Evolutionary conservation across 2,113 vertebrate species (phyloP).

Genomic region (Zosterops lateralis): DNA sequence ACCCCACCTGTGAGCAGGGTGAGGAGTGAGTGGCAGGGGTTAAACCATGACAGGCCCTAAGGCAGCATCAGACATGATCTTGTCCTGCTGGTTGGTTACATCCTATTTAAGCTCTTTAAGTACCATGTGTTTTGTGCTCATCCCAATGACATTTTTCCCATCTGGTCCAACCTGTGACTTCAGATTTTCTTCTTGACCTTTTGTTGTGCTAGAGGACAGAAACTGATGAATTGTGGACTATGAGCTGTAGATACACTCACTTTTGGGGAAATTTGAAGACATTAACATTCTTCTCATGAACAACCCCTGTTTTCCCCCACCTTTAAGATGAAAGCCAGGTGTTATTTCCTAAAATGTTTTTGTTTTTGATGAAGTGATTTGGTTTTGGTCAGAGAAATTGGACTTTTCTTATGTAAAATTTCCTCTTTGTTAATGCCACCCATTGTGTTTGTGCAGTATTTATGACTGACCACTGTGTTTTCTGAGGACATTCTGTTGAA

Average conservation of each 20-base stretch:
- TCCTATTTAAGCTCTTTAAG: background rate
- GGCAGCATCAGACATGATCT: background rate
- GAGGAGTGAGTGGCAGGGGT: background rate
- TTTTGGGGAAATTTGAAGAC: background rate
- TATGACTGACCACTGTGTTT: background rate
- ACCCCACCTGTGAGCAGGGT: background rate
- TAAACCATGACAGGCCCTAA: background rate
- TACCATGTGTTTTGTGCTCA: background rate
- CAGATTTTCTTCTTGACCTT: background rate
- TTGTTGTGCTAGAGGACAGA: background rate
- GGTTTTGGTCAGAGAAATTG: background rate
- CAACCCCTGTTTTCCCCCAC: fast-evolving
- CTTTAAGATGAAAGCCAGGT: background rate
- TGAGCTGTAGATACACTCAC: background rate
- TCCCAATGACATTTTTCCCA: background rate
- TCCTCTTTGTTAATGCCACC: background rate
- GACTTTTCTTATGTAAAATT: background rate
- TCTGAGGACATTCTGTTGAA: background rate
- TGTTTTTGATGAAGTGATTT: background rate
- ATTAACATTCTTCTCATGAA: background rate
- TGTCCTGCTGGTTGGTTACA: background rate
- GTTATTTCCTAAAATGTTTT: background rate
- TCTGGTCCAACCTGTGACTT: background rate
- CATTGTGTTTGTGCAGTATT: background rate
- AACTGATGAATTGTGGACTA: background rate